Conservation (phyloP, 2,888 invertebrate genomes). For the Xestia ashworthii region DNA sequence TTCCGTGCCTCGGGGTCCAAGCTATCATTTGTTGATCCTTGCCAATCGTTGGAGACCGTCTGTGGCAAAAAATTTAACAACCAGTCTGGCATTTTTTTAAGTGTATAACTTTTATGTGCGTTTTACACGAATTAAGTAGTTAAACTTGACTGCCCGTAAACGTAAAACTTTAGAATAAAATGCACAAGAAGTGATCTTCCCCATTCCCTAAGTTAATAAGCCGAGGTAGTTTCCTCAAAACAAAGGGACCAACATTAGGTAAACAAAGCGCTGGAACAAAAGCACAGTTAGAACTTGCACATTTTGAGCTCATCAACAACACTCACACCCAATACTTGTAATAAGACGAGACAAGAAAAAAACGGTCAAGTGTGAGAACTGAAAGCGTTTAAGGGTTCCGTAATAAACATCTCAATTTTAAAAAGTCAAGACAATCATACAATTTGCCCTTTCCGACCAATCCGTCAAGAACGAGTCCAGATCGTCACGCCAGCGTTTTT, state of each 20-base stretch:
- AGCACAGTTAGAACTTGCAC: slow-evolving; percentile 3
- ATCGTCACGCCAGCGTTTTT: too few species aligned
- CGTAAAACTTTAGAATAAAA: not conserved
- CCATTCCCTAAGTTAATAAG: slow-evolving; percentile 6
- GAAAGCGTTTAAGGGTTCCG: not conserved
- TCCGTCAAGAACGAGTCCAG: too few species aligned
- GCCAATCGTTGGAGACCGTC: not conserved
- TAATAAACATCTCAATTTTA: not conserved
- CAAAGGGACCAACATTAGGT: slow-evolving; percentile 3
- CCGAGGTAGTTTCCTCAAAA: not conserved
- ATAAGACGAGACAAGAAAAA: not conserved
- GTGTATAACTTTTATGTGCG: too few species aligned
- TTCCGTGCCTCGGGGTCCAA: not conserved
- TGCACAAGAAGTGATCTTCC: not conserved
- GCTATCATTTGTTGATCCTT: not conserved
- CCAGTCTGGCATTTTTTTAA: not conserved
- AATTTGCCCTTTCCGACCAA: too few species aligned
- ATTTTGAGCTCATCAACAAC: slow-evolving; percentile 18
- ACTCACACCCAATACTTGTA: slow-evolving; percentile 16
- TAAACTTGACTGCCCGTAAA: too few species aligned
- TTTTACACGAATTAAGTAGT: too few species aligned
- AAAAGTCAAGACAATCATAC: not conserved
- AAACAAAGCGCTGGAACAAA: slow-evolving; percentile 1
- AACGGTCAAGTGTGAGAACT: not conserved
- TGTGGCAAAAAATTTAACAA: not conserved